These are phyloP conservation scores for Flexamia atlantica DNA, from an alignment of 2,888 invertebrate species.

Conservation along the genomic window DNA sequence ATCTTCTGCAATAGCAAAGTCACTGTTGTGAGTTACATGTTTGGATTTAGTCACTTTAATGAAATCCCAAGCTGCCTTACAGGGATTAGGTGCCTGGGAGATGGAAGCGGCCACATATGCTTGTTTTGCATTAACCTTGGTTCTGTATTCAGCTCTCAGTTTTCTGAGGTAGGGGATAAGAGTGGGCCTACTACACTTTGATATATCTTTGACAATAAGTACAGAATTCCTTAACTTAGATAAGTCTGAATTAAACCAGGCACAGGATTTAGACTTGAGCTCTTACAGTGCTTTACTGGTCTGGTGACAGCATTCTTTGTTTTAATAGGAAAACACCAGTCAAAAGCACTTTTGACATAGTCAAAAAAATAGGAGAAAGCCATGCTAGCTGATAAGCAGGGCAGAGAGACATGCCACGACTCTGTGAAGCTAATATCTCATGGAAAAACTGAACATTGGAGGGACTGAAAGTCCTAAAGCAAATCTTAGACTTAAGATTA, in stretches of 20 bases:
- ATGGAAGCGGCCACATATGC: not conserved
- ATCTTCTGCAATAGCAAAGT: not conserved
- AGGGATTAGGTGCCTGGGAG: slow-evolving; percentile 5
- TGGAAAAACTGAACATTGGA: not conserved
- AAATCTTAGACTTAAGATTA: not conserved
- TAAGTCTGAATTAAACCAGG: slow-evolving; percentile 15
- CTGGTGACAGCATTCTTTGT: not conserved
- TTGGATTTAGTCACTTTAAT: not conserved
- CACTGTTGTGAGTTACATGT: not conserved
- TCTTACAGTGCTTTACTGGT: not conserved
- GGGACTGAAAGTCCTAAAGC: not conserved
- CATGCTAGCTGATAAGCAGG: not conserved
- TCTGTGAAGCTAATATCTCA: not conserved
- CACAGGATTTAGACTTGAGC: not conserved
- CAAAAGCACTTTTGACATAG: not conserved
- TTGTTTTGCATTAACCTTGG: not conserved
- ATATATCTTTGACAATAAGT: not conserved
- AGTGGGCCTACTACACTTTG: not conserved
- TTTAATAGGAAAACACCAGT: not conserved
- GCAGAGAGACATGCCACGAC: not conserved
- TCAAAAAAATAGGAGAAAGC: slow-evolving; percentile 34
- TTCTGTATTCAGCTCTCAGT: not conserved
- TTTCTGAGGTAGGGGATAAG: not conserved
- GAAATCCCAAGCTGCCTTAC: slow-evolving; percentile 41
- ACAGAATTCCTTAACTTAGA: not conserved